These are phyloP conservation scores for Vanacampus margaritifer DNA, from an alignment of 2,113 vertebrate genomes.

Conservation along the genomic window DNA sequence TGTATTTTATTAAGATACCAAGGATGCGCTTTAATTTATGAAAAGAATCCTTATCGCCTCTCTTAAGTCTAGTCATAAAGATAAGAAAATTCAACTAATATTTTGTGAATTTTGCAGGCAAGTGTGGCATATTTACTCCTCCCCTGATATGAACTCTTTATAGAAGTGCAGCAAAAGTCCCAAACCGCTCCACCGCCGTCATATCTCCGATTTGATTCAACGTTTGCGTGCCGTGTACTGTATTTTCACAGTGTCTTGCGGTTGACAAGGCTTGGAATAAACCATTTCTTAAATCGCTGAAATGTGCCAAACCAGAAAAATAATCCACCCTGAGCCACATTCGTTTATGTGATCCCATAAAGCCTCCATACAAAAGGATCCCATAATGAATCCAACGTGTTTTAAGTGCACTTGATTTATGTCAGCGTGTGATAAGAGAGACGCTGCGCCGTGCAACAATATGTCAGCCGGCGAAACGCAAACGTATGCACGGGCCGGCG, in stretches of 20 bases:
- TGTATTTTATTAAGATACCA: background rate
- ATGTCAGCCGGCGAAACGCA: background rate
- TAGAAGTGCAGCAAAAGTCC: background rate
- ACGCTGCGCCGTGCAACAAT: background rate
- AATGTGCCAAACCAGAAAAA: background rate
- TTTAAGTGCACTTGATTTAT: background rate
- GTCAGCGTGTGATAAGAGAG: background rate
- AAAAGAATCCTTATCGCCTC: background rate
- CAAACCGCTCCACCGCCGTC: too few species aligned
- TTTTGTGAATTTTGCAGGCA: background rate
- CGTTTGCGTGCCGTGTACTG: background rate
- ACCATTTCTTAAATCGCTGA: background rate
- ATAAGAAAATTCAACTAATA: background rate
- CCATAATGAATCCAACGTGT: background rate
- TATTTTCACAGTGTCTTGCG: background rate
- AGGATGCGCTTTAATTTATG: background rate
- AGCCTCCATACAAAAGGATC: background rate
- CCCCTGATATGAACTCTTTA: background rate
- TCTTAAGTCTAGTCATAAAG: background rate
- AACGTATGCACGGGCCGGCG: constrained; percentile 31
- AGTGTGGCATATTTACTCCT: background rate
- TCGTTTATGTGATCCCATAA: background rate
- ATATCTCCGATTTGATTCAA: background rate
- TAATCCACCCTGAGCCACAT: background rate
- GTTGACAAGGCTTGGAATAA: background rate